Conservation (phyloP, 2,888 invertebrate genomes). For the Chymomyza caudatula region DNA sequence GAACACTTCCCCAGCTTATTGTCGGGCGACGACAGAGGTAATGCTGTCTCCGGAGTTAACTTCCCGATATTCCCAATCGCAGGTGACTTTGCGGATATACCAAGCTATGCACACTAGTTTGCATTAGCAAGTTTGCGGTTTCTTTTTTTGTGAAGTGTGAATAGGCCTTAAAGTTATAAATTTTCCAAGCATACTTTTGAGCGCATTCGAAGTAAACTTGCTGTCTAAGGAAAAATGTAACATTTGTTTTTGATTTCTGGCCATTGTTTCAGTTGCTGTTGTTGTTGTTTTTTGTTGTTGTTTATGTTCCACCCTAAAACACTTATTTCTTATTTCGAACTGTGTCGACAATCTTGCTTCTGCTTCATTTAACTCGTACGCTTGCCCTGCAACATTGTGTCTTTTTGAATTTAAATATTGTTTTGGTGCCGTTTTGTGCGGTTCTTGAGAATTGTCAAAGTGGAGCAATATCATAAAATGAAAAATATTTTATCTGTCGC, state of each 20-base stretch:
- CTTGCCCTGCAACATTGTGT: background rate
- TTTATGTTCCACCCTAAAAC: background rate
- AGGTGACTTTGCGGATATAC: no score
- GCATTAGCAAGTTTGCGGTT: no score
- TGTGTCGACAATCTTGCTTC: slow-evolving; percentile 75
- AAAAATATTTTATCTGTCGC: slow-evolving; percentile 56
- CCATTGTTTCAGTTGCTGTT: background rate
- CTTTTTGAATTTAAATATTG: slow-evolving; percentile 62
- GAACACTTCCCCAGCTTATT: no score
- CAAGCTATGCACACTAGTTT: no score
- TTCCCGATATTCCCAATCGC: no score
- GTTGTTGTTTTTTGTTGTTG: background rate
- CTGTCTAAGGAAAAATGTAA: background rate
- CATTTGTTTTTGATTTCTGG: background rate
- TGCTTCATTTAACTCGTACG: slow-evolving; percentile 75
- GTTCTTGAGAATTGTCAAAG: slow-evolving; percentile 28
- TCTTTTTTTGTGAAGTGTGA: no score
- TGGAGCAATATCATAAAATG: slow-evolving; percentile 63
- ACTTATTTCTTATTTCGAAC: background rate
- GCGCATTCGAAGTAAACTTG: background rate
- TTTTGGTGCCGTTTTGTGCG: slow-evolving; percentile 47
- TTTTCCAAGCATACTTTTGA: background rate
- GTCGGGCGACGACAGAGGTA: no score
- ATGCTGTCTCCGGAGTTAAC: no score
- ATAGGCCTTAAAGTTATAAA: no score